Base-by-base conservation (phyloP, 1,140 invertebrate species). In the Drosophila pseudoananassae region DNA sequence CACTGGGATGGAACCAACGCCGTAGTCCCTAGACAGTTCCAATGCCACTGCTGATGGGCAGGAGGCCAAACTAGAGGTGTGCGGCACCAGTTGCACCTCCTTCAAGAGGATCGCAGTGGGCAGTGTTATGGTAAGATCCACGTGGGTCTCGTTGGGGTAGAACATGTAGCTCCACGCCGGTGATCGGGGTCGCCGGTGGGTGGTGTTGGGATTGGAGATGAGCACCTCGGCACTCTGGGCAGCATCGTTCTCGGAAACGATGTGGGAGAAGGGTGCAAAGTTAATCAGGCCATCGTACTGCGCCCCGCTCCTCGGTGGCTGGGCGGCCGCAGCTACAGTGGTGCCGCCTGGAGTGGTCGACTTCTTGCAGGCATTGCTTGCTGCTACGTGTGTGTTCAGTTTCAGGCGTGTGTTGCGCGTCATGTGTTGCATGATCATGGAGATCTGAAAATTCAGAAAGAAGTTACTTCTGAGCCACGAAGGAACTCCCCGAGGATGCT, bases 81-180 rank as follows among this genome's bases (percentile, higher is more conserved):
- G 97, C 6, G 97, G 97, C 87, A 97, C 95, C 36, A 98, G 92
- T 76, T 98, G 97, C 8, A 98, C 95, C 93, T 98, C 97, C 84
- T 95, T 95, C n/a, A 98, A 92, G 50, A 98, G 92, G 78, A 98
- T 94, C n/a, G 97, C 97, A 90, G 96, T 98, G 1, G 97, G 97
- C 73, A 98, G 92, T n/a, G 95, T 95, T 17, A 98, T 94, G 5
- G 95, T 96, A 5, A 98, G 93, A 90, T 98, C 97, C 0, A 98
- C 95, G 92, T 96, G 97, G 8, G 94, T 94, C 92, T 98, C 97
- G 76, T 97, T 96, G 0, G 97, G 96, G 92, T 97, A 97, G 92
- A 98, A 98, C 92, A 98, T 97, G 92, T 98, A 98, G 31, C 96
- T 96, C 96, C 97, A 98, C 43, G 97, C 96, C 1, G 97, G 95